These are phyloP conservation scores for Bostrychus sinensis DNA, from an alignment of 2,113 vertebrate species.

Conservation along the genomic window DNA sequence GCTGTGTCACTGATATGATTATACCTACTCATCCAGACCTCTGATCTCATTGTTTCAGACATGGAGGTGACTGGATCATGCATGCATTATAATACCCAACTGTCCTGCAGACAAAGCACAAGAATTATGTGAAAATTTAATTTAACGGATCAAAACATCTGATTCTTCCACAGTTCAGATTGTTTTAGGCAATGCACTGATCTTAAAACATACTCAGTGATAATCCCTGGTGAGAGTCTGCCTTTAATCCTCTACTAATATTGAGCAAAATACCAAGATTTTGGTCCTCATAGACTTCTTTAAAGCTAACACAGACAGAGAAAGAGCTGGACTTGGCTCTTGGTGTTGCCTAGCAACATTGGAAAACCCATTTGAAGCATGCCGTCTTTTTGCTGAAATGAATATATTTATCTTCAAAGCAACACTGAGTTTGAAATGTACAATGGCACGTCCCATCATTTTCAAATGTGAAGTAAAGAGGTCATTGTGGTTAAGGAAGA, in stretches of 20 bases:
- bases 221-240: constrained; percentile 3
- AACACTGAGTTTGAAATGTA: constrained; percentile 21
- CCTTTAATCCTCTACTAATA: constrained; percentile 19
- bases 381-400: constrained; percentile 41
- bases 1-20: constrained; percentile 68
- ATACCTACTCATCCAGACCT: constrained; percentile 54
- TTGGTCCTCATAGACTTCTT: constrained; percentile 20
- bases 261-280: constrained; percentile 24
- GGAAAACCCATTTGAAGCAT: constrained; percentile 49
- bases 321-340: constrained; percentile 32
- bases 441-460: constrained; percentile 7
- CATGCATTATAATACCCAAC: constrained; percentile 43
- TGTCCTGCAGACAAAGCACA: constrained; percentile 38
- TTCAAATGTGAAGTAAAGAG: constrained; percentile 28
- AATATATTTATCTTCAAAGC: constrained; percentile 61
- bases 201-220: constrained; percentile 1
- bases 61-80: constrained; percentile 54
- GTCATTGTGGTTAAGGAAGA: constrained; percentile 33
- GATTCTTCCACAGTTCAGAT: background rate
- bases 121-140: constrained; percentile 18
- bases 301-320: constrained; percentile 40
- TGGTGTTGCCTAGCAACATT: constrained; percentile 73
- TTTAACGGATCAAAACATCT: constrained; percentile 1
- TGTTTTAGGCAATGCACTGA: constrained; percentile 4
- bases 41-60: constrained; percentile 67